Conservation (phyloP, 2,113 vertebrate genomes). For the Phrynosoma platyrhinos region DNA sequence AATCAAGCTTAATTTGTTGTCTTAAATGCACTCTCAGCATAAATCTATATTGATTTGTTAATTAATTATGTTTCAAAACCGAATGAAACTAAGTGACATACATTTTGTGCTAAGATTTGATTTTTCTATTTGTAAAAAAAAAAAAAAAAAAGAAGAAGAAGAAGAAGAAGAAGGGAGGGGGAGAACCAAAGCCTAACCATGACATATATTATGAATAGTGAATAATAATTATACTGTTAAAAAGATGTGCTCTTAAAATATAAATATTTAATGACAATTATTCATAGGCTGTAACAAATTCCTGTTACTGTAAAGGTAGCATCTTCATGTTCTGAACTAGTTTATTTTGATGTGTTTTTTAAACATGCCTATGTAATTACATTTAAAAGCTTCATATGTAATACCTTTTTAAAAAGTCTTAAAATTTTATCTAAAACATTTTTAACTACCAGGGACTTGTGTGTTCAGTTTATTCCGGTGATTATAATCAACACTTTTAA, state of each 20-base stretch:
- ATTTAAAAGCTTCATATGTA: background rate
- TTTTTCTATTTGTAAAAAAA: conserved; percentile 23
- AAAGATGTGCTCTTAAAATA: background rate
- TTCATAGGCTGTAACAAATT: conserved; percentile 8
- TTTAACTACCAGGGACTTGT: background rate
- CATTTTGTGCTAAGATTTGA: background rate
- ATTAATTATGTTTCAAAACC: background rate
- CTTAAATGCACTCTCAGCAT: background rate
- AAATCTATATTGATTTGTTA: background rate
- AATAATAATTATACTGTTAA: background rate
- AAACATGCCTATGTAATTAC: background rate
- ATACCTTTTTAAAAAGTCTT: background rate
- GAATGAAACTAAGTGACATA: background rate
- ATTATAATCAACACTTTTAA: conserved; percentile 34
- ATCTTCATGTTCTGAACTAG: background rate
- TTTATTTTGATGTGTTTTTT: background rate
- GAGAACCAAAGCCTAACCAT: background rate
- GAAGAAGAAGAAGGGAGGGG: too few species aligned
- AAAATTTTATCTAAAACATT: background rate
- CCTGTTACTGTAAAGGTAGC: background rate
- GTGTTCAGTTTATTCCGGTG: conserved; percentile 43
- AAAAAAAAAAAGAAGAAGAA: too few species aligned
- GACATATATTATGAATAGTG: background rate
- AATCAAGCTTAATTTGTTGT: background rate
- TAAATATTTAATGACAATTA: conserved; percentile 3